A percentile compares a stretch with the other conserved stretches of the same genome.
Conservation (phyloP, 2,888 invertebrate species). For the Lordiphosa fenestrarum region DNA sequence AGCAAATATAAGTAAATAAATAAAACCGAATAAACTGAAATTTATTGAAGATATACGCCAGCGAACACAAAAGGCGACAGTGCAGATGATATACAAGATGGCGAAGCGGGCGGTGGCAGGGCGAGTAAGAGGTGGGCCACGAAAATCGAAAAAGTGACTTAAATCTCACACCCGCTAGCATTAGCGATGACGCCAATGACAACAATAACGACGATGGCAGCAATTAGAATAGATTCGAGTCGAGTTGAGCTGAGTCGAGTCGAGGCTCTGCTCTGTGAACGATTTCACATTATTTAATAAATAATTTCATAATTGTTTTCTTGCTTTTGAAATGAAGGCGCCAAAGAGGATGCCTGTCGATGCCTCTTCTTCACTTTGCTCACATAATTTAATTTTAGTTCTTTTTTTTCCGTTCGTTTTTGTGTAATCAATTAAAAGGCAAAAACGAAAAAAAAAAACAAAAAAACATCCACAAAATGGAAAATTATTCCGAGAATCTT, state of each 20-base stretch:
- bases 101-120: constrained; percentile 9
- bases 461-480: constrained; percentile 45
- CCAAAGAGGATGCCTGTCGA: constrained; percentile 30
- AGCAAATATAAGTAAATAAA: constrained; percentile 76
- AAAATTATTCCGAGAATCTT: constrained; percentile 71
- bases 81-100: constrained; percentile 41
- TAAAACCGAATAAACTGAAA: constrained; percentile 74
- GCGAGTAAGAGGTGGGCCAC: constrained; percentile 47
- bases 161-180: constrained; percentile 74
- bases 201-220: constrained; percentile 32
- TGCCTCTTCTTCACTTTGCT: constrained; percentile 41
- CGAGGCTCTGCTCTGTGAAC: constrained; percentile 28
- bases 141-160: constrained; percentile 74
- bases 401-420: constrained; percentile 5
- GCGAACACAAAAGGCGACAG: constrained; percentile 36
- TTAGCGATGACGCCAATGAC: constrained; percentile 32
- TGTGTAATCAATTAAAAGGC: constrained; percentile 73
- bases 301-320: constrained; percentile 77
- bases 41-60: constrained; percentile 72
- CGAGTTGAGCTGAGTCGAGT: constrained; percentile 16
- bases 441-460: constrained; percentile 30
- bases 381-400: constrained; percentile 68
- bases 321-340: constrained; percentile 61
- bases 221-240: constrained; percentile 66
- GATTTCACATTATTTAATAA: constrained; percentile 76